Conservation (phyloP, 2,888 invertebrate species). For the Dione vanillae region DNA sequence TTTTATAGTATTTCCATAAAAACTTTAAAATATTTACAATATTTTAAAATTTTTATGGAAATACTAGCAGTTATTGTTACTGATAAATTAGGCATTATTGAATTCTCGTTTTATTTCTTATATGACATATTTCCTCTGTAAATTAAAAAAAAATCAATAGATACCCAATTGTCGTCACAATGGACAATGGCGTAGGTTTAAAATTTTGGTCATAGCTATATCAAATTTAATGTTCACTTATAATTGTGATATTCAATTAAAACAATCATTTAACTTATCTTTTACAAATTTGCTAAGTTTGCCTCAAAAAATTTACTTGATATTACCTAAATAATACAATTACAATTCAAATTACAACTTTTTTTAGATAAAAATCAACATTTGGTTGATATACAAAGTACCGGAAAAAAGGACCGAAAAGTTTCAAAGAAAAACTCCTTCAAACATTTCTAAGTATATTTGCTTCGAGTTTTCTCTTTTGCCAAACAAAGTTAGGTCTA, state of each 20-base stretch:
- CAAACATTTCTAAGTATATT: constrained; percentile 14
- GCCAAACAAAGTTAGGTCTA: constrained; percentile 11
- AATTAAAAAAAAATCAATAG: constrained; percentile 6
- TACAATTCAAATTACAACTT: too few relatives aligned
- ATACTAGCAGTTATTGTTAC: neutral
- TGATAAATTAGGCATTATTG: neutral
- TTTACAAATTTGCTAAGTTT: neutral
- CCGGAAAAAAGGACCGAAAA: constrained; percentile 2
- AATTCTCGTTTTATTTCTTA: neutral
- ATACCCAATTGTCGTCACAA: neutral
- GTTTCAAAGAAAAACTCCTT: constrained; percentile 1
- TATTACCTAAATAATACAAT: too few relatives aligned
- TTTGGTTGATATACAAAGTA: neutral
- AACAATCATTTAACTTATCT: neutral
- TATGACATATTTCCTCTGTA: neutral
- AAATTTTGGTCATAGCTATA: neutral
- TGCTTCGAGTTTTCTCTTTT: constrained; percentile 9
- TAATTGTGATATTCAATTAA: neutral
- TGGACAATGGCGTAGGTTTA: neutral
- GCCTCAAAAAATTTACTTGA: too few relatives aligned
- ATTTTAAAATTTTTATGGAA: too few relatives aligned
- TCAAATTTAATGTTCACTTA: neutral
- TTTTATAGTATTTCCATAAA: neutral
- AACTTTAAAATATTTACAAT: neutral
- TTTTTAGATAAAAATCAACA: neutral